Evolutionary conservation across 2,888 invertebrate species (phyloP).

Genomic region (Ectemnius cavifrons): DNA sequence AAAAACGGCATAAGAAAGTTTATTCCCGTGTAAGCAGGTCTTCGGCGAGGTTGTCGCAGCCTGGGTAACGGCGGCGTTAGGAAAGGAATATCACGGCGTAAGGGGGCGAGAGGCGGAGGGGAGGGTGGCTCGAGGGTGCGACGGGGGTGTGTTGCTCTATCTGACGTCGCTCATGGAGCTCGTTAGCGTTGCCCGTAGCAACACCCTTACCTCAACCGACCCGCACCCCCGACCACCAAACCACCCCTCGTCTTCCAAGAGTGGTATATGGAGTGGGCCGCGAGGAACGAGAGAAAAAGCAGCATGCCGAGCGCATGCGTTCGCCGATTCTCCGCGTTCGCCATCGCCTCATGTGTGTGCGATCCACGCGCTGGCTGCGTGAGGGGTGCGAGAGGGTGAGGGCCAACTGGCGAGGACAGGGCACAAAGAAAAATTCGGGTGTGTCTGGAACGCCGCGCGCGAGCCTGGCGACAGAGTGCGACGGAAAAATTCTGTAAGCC

Average conservation of each 20-base stretch:
- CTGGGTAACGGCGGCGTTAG: conserved; percentile 13
- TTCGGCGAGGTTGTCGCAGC: conserved; percentile 58
- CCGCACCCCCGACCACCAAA: conserved; percentile 62
- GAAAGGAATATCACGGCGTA: conserved; percentile 15
- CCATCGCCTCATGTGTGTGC: conserved; percentile 67
- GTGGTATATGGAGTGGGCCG: conserved; percentile 45
- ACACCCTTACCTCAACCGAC: conserved; percentile 71
- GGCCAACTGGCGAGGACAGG: conserved; percentile 21
- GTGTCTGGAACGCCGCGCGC: conserved; percentile 47
- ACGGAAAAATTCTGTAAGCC: conserved; percentile 44
- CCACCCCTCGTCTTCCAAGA: conserved; percentile 64
- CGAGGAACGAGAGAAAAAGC: conserved; percentile 57
- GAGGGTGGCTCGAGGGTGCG: conserved; percentile 56
- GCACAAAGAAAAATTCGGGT: conserved; percentile 61
- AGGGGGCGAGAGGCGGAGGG: not conserved
- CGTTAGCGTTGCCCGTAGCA: conserved; percentile 77
- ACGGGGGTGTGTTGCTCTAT: conserved; percentile 73
- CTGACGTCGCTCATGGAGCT: conserved; percentile 77
- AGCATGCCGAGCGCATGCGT: conserved; percentile 61
- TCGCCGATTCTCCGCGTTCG: conserved; percentile 53
- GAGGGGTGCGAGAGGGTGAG: conserved; percentile 34
- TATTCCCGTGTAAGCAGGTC: conserved; percentile 70
- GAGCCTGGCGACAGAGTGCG: conserved; percentile 21
- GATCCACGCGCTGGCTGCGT: conserved; percentile 31
- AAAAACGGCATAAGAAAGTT: conserved; percentile 49